A percentile compares a stretch with the other conserved stretches of the same genome.
These are phyloP conservation scores for Apogon hyalosoma DNA, from an alignment of 2,797 vertebrate species.

Conservation along the genomic window DNA sequence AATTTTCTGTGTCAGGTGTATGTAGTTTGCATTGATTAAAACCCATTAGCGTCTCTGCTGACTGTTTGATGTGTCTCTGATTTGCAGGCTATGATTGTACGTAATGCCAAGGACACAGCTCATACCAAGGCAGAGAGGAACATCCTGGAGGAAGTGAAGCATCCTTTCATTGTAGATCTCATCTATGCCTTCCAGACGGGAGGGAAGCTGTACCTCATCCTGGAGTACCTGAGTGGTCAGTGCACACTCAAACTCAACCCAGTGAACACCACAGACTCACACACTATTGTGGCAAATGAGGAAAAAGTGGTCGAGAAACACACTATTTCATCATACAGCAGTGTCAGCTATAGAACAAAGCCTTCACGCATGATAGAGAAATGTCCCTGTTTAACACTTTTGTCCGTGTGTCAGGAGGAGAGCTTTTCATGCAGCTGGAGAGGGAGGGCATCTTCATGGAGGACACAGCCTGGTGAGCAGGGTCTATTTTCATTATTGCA, in stretches of 20 bases:
- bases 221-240: constrained; percentile 99
- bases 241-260: constrained; percentile 37
- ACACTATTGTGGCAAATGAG: no score
- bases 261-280: no score
- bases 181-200: constrained; percentile 99
- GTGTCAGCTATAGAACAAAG: neutral
- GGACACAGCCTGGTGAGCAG: constrained; percentile 96
- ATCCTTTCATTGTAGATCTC: constrained; percentile 99
- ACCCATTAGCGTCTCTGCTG: neutral
- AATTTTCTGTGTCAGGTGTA: no score
- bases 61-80: constrained; percentile 8
- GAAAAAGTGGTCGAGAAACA: no score
- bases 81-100: constrained; percentile 96
- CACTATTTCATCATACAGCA: no score
- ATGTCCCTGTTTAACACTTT: neutral
- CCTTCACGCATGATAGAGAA: neutral
- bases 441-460: constrained; percentile 99
- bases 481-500: neutral
- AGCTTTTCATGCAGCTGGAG: constrained; percentile 99
- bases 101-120: constrained; percentile 98
- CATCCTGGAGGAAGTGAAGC: constrained; percentile 99
- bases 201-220: constrained; percentile 99
- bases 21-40: neutral
- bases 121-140: constrained; percentile 99
- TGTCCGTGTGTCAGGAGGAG: constrained; percentile 87